phyloP scores from a whole-genome alignment of 2,888 invertebrate species.

The Andrena praecox region DNA sequence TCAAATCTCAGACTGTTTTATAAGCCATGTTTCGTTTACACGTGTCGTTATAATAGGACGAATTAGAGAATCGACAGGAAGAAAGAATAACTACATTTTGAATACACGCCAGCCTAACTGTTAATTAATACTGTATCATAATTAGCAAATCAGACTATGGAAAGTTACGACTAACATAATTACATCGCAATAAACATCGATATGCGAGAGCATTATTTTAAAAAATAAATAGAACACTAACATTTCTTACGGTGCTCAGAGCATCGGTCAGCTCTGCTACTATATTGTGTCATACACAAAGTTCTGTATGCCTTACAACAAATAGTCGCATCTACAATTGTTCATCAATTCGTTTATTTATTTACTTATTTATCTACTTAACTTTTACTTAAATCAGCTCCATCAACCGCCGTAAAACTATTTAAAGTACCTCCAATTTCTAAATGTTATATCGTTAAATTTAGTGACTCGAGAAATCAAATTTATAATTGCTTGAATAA shows the following conservation, averaged over 20 bases:
- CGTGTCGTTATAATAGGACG: conserved; percentile 17
- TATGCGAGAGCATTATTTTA: conserved; percentile 29
- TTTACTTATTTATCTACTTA: conserved; percentile 26
- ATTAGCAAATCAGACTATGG: conserved; percentile 55
- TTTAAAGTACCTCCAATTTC: conserved; percentile 41
- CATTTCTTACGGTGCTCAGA: conserved; percentile 13
- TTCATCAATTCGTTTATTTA: conserved; percentile 5
- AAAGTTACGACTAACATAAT: conserved; percentile 43
- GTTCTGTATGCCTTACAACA: conserved; percentile 30
- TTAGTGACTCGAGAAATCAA: conserved; percentile 47
- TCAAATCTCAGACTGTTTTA: conserved; percentile 6
- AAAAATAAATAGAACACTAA: conserved; percentile 19
- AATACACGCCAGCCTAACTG: conserved; percentile 37
- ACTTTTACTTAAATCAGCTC: conserved; percentile 25
- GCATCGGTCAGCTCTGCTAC: conserved; percentile 26
- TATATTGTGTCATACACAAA: conserved; percentile 30
- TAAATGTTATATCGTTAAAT: conserved; percentile 43
- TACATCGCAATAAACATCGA: conserved; percentile 28
- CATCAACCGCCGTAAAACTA: conserved; percentile 29
- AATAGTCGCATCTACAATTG: conserved; percentile 32
- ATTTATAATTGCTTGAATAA: conserved; percentile 48
- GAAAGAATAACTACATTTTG: conserved; percentile 35
- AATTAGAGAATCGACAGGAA: conserved; percentile 19
- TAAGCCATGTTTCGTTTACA: conserved; percentile 9
- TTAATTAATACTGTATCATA: conserved; percentile 57